These are phyloP conservation scores for Brevipalpus yothersi DNA, from an alignment of 1,140 invertebrate species.

Conservation along the genomic window DNA sequence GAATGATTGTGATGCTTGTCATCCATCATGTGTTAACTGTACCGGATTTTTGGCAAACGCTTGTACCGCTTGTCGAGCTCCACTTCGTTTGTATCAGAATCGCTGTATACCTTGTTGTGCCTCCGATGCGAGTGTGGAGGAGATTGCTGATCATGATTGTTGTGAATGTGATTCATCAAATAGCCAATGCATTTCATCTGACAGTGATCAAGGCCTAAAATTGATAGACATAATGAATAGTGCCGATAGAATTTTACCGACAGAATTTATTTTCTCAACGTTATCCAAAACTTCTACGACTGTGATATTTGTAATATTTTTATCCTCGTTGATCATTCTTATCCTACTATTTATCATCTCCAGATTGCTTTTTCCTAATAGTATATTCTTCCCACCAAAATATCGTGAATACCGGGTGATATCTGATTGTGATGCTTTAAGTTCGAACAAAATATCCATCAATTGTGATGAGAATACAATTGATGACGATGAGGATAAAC, in stretches of 20 bases:
- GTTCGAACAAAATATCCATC: not conserved
- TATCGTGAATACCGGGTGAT: not conserved
- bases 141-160: not conserved
- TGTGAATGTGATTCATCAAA: slow-evolving; percentile 2
- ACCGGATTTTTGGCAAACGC: slow-evolving; percentile 9
- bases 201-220: not conserved
- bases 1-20: slow-evolving; percentile 10
- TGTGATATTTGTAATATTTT: not conserved
- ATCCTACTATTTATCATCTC: not conserved
- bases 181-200: not conserved
- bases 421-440: not conserved
- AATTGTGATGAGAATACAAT: not conserved
- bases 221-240: not conserved
- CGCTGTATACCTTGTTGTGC: slow-evolving; percentile 11
- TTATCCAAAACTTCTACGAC: not conserved
- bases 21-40: slow-evolving; percentile 10
- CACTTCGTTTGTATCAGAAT: slow-evolving; percentile 8
- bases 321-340: not conserved
- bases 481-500: slow-evolving; percentile 3
- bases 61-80: slow-evolving; percentile 8
- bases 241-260: not conserved
- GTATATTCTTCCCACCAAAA: not conserved
- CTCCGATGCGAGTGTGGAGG: not conserved
- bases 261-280: not conserved
- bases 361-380: not conserved